Base-by-base conservation (phyloP, 2,797 vertebrate species). In the Sebastes nivosus region DNA sequence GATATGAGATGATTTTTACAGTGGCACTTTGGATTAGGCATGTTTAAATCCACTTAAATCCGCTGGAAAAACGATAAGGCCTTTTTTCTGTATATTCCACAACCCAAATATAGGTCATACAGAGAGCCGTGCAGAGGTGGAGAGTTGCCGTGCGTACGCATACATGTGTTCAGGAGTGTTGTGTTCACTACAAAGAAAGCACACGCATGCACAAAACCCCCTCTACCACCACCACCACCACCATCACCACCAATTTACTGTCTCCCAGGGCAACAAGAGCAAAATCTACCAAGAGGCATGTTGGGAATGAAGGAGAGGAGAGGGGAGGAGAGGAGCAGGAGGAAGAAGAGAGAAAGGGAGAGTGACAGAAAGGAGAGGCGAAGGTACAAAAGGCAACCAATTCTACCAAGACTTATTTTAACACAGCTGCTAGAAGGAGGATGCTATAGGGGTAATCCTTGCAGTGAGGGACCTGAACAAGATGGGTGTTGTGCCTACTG, bases 211-310 rank as follows among this genome's bases (percentile, higher is more conserved):
- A 82, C 77, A 76, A 74, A 80, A 80, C 27, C 64, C 50, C 55
- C 73, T 8, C 18, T 8, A 16, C n/a, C 66, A 34, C 67, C 34
- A 66, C 38, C n/a, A 24, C 24, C 66, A 34, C 67, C 32, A 66
- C 59, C 54, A 69, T 16, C 80, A 82, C 69, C 81, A 84, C 78
- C 85, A 77, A 87, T 91, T 87, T 87, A 81, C 84, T 67, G 90
- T 94, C 84, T 94, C 94, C 93, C 93, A 89, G 92, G 93, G 93
- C 91, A 94, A 95, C 94, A 86, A 82, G 86, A 90, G 69, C 18
- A 3, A 77, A 86, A 88, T 91, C 87, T 84, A 91, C 74, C 73
- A 72, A 85, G 75, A 88, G 77, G 87, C 85, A 79, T 70, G 77
- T 85, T 84, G 82, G 86, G 79, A 87, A 88, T 82, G 73, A 86